Evolutionary conservation across 2,113 vertebrate genomes (phyloP), one percentile per base, ranked within the genome.

Genomic region (Amblyornis subalaris): DNA sequence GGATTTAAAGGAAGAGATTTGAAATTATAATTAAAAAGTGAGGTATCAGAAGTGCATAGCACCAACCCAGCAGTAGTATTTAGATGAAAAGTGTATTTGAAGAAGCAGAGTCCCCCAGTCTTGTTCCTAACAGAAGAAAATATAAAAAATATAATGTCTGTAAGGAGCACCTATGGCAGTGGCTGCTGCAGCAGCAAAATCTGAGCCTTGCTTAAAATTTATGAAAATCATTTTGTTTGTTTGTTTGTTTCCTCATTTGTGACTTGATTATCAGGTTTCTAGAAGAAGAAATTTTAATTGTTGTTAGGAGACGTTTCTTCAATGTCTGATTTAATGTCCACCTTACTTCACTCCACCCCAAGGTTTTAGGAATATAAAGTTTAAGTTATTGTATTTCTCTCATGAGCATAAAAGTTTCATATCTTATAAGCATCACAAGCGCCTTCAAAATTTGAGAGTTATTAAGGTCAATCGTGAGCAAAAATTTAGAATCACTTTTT

Each of bases 401-500:
- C 73, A 64, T 47, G n/a, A 64, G 26, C 61, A 87, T 73, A 35
- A 88, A 96, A 87, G 45, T 90, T 91, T 95, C 88, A 88, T 85
- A 92, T 84, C 65, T 97, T 87, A 89, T 13, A 92, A 73, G 29
- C 55, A 96, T 58, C 81, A 79, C 45, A 77, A 96, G 33, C n/a
- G 47, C 67, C 66, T 91, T 90, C 6, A 12, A 64, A 96, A n/a
- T 88, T 73, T 87, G 26, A 50, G 74, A 94, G 35, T 92, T 95
- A 96, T 95, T 96, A 95, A 77, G 77, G 70, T 81, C 83, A 94
- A 42, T 60, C 69, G 90, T 44, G 9, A 54, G 40, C 26, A 94
- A 94, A 72, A 72, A 74, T 33, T 89, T 35, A 88, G 71, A 95
- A 96, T 89, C 22, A 38, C 35, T 93, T 94, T 96, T 96, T 94